Conservation (phyloP, 1,140 invertebrate genomes). For the Heliconius himera region DNA sequence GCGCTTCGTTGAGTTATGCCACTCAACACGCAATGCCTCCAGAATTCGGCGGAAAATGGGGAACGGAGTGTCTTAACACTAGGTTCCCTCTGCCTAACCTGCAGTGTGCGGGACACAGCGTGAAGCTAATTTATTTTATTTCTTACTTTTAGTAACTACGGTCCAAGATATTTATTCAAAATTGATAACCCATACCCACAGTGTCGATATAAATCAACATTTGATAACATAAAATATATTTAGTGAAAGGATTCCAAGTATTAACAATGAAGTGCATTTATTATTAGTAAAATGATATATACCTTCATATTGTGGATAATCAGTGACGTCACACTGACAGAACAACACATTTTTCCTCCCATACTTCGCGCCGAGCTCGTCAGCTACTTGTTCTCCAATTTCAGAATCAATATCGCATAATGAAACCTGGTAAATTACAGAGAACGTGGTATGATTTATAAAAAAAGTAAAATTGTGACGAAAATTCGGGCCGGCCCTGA, state of each 20-base stretch:
- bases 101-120: too few relatives aligned
- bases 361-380: constrained; percentile 83
- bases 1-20: too few relatives aligned
- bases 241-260: background rate
- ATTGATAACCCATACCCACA: background rate
- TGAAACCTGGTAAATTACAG: constrained; percentile 81
- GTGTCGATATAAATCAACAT: background rate
- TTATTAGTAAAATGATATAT: background rate
- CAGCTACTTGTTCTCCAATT: constrained; percentile 85
- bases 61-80: too few relatives aligned
- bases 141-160: too few relatives aligned
- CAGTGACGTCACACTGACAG: constrained; percentile 87
- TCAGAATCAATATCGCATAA: constrained; percentile 88
- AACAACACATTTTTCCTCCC: constrained; percentile 86
- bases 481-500: too few relatives aligned
- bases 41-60: too few relatives aligned
- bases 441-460: background rate
- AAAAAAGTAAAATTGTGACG: background rate
- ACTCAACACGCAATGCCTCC: too few relatives aligned
- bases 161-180: too few relatives aligned
- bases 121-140: too few relatives aligned
- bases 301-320: constrained; percentile 89
- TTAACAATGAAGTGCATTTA: background rate
- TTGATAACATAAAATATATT: background rate
- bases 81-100: too few relatives aligned